Evolutionary conservation across 1,140 invertebrate genomes (phyloP), one percentile per base, ranked within the genome.

Genomic region (Zophobas atratus): DNA sequence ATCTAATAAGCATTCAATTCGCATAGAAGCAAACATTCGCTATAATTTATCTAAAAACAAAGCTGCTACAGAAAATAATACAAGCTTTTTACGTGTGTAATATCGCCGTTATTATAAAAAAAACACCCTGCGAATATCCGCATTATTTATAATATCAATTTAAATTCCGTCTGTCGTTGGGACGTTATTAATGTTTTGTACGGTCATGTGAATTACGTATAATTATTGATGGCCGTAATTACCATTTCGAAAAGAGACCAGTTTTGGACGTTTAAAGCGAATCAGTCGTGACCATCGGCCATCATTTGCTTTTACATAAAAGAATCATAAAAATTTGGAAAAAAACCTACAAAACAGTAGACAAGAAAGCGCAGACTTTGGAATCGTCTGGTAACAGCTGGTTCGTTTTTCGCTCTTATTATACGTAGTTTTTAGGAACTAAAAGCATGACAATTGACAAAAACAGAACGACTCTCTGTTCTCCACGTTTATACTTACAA

Each of bases 1-100:
- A 32, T 33, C 32, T 39, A 67, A 43, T 67, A 67, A 67, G 43
- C 43, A 67, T 67, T 67, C 60, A 67, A 67, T 67, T 41, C 60
- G 60, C 60, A 43, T 67, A 67, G 60, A 67, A 36, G 6, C 39
- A 60, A 39, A 67, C 60, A 67, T 67, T n/a, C 43, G 60, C 43
- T 43, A 46, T 46, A 67, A 39, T 32, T 63, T 63, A 63, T 67
- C 60, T n/a, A 6, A 41, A 20, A 39, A 3, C 36, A 36, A 67
- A 43, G 41, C 39, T 67, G 55, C 3, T 36, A 32, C 38, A 35
- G 38, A 41, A 41, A 67, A 67, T 67, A 38, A 57, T 35, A 53
- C 49, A 32, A 32, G 4, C 3, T 46, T 67, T 67, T 67, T 8
- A 46, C 56, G 36, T 60, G n/a, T 60, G 8, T 36, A 2, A 4